Conservation (phyloP, 2,797 vertebrate genomes). For the Hypotaenidia okinawae region DNA sequence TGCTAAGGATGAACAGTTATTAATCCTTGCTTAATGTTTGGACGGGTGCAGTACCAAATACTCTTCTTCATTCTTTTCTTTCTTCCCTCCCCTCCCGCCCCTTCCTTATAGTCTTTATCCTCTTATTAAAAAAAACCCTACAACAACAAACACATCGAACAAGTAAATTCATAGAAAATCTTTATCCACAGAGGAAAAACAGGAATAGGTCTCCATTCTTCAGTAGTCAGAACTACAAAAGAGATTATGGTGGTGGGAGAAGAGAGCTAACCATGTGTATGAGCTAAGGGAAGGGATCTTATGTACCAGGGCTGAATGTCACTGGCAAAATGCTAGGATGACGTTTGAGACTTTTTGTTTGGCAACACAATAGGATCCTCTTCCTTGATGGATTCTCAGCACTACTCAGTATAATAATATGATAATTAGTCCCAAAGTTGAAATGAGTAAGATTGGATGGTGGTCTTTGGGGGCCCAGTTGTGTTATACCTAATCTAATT, state of each 20-base stretch:
- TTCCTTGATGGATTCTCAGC: constrained; percentile 12
- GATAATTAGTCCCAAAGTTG: constrained; percentile 51
- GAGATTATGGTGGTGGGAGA: neutral
- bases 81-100: neutral
- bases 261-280: neutral
- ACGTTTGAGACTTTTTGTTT: constrained; percentile 26
- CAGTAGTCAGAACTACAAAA: neutral
- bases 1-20: neutral
- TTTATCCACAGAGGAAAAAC: neutral
- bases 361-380: neutral
- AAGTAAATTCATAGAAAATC: too few species aligned
- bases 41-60: neutral
- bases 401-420: neutral
- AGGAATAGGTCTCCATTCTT: neutral
- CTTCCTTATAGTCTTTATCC: neutral
- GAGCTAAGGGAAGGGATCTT: neutral
- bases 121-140: neutral
- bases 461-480: constrained; percentile 43
- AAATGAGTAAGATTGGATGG: constrained; percentile 35
- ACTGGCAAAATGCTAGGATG: neutral
- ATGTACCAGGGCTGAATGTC: neutral
- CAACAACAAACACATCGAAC: too few species aligned
- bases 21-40: neutral
- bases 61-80: neutral
- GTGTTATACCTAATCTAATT: constrained; percentile 62